Evolutionary conservation across 2,797 vertebrate species (phyloP).

Genomic region (Meriones psammophilus): DNA sequence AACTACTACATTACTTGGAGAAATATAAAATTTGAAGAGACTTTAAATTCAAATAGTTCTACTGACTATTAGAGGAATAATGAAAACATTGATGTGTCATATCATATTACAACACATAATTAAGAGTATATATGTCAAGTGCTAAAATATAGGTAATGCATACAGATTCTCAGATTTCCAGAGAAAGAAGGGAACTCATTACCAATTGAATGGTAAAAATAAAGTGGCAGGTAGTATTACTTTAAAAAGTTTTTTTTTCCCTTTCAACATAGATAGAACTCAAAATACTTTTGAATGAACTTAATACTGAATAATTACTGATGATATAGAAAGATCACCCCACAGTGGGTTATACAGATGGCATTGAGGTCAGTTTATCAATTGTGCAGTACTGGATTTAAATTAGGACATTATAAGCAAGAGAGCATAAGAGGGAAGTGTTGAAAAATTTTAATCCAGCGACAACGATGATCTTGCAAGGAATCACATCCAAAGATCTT

Average conservation of each 20-base stretch:
- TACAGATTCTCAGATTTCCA: slow-evolving; percentile 10
- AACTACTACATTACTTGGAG: background rate
- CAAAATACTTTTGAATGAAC: background rate
- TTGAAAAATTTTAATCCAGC: too few relatives aligned
- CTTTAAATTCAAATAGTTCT: slow-evolving; percentile 56
- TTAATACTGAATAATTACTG: background rate
- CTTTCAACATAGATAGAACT: background rate
- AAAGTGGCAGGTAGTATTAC: background rate
- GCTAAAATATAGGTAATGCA: slow-evolving; percentile 17
- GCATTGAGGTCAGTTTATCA: background rate
- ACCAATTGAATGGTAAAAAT: slow-evolving; percentile 25
- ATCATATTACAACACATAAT: slow-evolving; percentile 55
- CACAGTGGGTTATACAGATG: background rate
- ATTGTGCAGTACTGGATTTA: background rate
- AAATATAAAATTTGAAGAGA: slow-evolving; percentile 72
- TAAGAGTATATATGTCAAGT: slow-evolving; percentile 45
- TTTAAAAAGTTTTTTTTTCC: background rate
- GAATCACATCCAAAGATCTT: too few relatives aligned
- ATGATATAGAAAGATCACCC: background rate
- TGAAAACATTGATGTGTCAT: slow-evolving; percentile 21
- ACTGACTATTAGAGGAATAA: slow-evolving; percentile 62
- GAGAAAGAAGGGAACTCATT: background rate
- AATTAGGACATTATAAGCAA: background rate
- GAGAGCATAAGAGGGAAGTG: background rate
- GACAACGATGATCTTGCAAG: too few relatives aligned